Conservation (phyloP, 2,888 invertebrate genomes). For the Eupsilia transversa region DNA sequence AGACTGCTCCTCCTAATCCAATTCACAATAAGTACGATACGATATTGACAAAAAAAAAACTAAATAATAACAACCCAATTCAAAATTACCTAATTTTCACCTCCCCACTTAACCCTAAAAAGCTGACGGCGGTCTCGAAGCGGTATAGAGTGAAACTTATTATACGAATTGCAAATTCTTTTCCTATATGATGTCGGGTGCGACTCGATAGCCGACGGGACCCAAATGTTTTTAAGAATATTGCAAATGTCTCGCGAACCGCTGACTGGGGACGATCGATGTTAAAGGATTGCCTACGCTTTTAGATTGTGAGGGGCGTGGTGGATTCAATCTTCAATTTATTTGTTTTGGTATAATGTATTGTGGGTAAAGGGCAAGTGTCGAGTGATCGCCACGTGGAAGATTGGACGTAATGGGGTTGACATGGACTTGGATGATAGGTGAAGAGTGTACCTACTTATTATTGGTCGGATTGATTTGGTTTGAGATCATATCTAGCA, state of each 20-base stretch:
- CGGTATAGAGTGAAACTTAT: constrained; percentile 73
- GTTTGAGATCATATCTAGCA: not conserved
- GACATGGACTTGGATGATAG: not conserved
- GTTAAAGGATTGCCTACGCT: constrained; percentile 82
- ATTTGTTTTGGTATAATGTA: constrained; percentile 69
- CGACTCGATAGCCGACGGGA: constrained; percentile 73
- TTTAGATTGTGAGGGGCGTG: constrained; percentile 74
- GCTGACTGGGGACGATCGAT: constrained; percentile 80
- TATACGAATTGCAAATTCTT: constrained; percentile 78
- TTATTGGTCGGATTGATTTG: not conserved
- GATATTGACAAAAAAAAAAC: not conserved
- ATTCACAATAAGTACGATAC: not conserved
- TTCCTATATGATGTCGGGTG: constrained; percentile 75
- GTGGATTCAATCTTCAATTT: constrained; percentile 72
- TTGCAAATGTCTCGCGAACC: constrained; percentile 83
- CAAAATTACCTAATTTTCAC: constrained; percentile 41
- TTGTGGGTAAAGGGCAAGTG: constrained; percentile 57
- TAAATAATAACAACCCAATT: constrained; percentile 9
- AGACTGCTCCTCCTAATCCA: not conserved
- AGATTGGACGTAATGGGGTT: constrained; percentile 15
- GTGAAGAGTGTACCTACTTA: not conserved
- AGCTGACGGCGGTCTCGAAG: constrained; percentile 44
- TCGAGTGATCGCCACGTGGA: constrained; percentile 52
- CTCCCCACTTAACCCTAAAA: constrained; percentile 51
- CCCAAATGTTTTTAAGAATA: constrained; percentile 85